Evolutionary conservation across 2,113 vertebrate species (phyloP).

Genomic region (Myocastor coypus): DNA sequence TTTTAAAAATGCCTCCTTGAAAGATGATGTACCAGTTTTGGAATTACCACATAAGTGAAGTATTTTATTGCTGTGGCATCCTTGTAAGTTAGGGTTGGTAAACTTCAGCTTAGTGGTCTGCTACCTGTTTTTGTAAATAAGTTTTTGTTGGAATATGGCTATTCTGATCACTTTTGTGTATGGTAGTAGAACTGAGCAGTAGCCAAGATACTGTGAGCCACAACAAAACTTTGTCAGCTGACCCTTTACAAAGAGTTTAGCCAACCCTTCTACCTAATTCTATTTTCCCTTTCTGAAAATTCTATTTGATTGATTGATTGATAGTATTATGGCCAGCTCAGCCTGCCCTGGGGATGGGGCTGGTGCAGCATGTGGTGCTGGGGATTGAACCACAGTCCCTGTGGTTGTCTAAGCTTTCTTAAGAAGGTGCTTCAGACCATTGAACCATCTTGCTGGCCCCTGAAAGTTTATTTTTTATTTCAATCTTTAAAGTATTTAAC

Average conservation of each 20-base stretch:
- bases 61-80: not conserved
- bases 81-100: not conserved
- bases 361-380: too few relatives aligned
- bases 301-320: too few relatives aligned
- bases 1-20: not conserved
- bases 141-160: not conserved
- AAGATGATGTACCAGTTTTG: not conserved
- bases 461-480: constrained; percentile 23
- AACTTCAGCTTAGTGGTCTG: not conserved
- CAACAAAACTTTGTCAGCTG: not conserved
- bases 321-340: too few relatives aligned
- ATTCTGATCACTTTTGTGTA: not conserved
- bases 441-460: not conserved
- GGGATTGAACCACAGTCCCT: too few relatives aligned
- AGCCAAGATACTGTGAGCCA: not conserved
- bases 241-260: not conserved
- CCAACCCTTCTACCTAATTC: not conserved
- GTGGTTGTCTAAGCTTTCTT: too few relatives aligned
- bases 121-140: not conserved
- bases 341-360: too few relatives aligned
- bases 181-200: not conserved
- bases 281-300: not conserved
- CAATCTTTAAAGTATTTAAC: not conserved
- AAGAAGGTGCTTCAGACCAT: too few relatives aligned
- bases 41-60: not conserved